phyloP scores from a whole-genome alignment of 2,888 invertebrate species.

The Chaetoderma sp. region DNA sequence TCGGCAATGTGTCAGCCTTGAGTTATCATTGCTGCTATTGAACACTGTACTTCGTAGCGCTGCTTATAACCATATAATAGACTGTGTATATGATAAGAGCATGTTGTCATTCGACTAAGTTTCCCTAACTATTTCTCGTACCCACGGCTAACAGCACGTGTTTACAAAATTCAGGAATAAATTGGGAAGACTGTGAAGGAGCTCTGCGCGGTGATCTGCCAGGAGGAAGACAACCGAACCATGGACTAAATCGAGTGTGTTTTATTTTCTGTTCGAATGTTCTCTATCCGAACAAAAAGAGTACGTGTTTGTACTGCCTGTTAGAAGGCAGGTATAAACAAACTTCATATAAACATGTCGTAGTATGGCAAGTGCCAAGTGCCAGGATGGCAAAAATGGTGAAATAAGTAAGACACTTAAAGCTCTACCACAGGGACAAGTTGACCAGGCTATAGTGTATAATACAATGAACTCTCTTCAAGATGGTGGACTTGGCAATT shows the following conservation, averaged over 20 bases:
- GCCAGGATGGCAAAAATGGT: slow-evolving; percentile 38
- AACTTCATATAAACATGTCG: too few species aligned
- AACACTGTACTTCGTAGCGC: too few species aligned
- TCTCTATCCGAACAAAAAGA: too few species aligned
- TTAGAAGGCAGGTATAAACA: slow-evolving; percentile 31
- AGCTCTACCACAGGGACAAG: slow-evolving; percentile 49
- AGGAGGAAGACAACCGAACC: too few species aligned
- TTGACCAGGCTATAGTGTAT: too few species aligned
- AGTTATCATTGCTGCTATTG: slow-evolving; percentile 69
- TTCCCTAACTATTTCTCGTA: slow-evolving; percentile 54
- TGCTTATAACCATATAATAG: slow-evolving; percentile 67
- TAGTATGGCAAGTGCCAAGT: slow-evolving; percentile 46
- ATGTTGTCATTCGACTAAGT: slow-evolving; percentile 66
- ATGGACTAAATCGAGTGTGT: too few species aligned
- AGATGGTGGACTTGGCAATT: slow-evolving; percentile 65
- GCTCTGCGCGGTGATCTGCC: too few species aligned
- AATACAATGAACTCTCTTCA: slow-evolving; percentile 67
- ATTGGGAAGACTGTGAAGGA: slow-evolving; percentile 27
- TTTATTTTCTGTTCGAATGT: too few species aligned
- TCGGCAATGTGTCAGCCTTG: slow-evolving; percentile 54
- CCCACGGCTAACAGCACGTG: slow-evolving; percentile 53
- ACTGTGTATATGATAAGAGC: slow-evolving; percentile 67
- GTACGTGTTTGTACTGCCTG: slow-evolving; percentile 13
- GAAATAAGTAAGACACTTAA: slow-evolving; percentile 50
- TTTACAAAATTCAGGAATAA: slow-evolving; percentile 40